phyloP scores from a whole-genome alignment of 2,113 vertebrate genomes.

The Platanista minor region DNA sequence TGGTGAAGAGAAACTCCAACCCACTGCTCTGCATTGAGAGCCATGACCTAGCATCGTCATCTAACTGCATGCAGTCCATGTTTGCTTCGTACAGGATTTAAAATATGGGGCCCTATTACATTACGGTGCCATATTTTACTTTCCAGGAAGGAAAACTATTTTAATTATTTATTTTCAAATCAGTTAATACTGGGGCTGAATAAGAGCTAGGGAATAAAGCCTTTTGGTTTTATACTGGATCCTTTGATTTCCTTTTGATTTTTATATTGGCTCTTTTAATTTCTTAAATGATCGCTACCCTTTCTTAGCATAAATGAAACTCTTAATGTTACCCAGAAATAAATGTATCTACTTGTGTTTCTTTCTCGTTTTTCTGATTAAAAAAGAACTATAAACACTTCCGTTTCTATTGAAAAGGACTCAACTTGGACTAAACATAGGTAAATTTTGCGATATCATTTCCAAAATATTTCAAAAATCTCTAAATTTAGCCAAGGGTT shows the following conservation, averaged over 20 bases:
- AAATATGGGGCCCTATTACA: not conserved
- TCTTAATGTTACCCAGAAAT: not conserved
- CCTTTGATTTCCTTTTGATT: conserved; percentile 2
- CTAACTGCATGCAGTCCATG: accelerated
- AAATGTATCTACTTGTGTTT: not conserved
- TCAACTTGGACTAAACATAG: not conserved
- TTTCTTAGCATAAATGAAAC: not conserved
- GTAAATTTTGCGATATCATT: not conserved
- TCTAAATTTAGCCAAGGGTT: not conserved
- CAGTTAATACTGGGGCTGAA: not conserved
- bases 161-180: conserved; percentile 51
- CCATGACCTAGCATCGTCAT: accelerated
- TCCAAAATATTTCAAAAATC: not conserved
- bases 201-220: conserved; percentile 52
- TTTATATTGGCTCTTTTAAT: conserved; percentile 5
- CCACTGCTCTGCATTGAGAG: not conserved
- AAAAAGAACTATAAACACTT: not conserved
- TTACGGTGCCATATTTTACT: not conserved
- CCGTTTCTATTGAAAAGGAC: not conserved
- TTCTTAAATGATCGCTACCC: not conserved
- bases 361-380: not conserved
- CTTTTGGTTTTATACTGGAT: not conserved
- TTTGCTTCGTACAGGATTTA: not conserved
- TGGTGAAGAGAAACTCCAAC: not conserved
- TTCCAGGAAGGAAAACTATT: not conserved